Evolutionary conservation across 1,140 invertebrate genomes (phyloP).

Genomic region (Drosophila tsacasi): DNA sequence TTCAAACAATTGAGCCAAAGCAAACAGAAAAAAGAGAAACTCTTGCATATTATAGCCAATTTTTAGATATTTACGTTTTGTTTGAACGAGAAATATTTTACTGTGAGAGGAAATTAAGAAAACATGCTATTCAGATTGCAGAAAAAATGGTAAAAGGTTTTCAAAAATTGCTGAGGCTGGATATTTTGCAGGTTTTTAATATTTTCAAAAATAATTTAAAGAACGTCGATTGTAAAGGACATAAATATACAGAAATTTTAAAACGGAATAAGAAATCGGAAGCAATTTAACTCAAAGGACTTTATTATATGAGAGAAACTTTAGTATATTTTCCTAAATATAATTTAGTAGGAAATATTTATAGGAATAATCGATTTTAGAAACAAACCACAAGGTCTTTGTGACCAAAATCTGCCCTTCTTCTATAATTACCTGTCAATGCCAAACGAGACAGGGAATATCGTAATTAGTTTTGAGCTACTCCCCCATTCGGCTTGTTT

Average conservation of each 20-base stretch:
- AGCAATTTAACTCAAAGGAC: no score
- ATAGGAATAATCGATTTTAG: conserved; percentile 23
- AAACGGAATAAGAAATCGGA: no score
- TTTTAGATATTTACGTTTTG: not conserved
- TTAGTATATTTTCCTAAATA: not conserved
- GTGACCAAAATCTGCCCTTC: conserved; percentile 30
- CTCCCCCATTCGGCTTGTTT: conserved; percentile 1
- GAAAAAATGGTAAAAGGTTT: not conserved
- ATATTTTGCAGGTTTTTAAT: not conserved
- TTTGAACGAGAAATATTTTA: not conserved
- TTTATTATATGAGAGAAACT: no score
- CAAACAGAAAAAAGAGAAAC: not conserved
- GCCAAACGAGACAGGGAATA: conserved; percentile 28
- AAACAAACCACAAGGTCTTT: conserved; percentile 24
- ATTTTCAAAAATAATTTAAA: no score
- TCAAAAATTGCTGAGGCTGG: not conserved
- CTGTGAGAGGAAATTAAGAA: not conserved
- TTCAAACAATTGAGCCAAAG: not conserved
- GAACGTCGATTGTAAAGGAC: not conserved
- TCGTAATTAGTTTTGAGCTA: conserved; percentile 52
- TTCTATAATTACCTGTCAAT: conserved; percentile 54
- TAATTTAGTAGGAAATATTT: not conserved
- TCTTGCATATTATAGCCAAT: not conserved
- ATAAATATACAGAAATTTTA: not conserved
- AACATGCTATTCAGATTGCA: no score